Evolutionary conservation across 2,113 vertebrate genomes (phyloP), one percentile per base, ranked within the genome.

Genomic region (Isichthys henryi): DNA sequence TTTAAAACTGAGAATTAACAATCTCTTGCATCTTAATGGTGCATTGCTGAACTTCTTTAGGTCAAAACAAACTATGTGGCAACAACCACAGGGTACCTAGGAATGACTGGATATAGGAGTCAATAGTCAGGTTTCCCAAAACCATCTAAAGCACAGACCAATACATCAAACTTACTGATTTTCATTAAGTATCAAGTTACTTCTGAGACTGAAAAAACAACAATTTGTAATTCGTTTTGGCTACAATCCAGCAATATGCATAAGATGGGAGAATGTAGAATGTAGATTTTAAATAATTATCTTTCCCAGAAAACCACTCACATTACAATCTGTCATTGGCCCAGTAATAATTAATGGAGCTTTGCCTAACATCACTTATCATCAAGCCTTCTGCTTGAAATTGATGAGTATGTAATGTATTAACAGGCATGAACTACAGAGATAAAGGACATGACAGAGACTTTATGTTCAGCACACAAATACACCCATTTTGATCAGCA

Each of bases 201-300:
- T 95, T 92, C 91, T 87, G 85, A 90, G 91, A 89, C 90, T 74
- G 89, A 91, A 88, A 53, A 82, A 66, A 93, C 94, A 96, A 96
- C 95, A 94, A 95, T 96, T 94, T 93, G 93, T 92, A 95, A 96
- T 96, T 95, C 95, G 94, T 94, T 95, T 95, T 93, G 93, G 93
- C 91, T 89, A 93, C 93, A 31, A 8, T 93, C 93, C 92, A 89
- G 92, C 93, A 31, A 45, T 93, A 94, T 93, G 94, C 93, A 95
- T 94, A 92, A 4, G 91, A 90, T 86, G 86, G 92, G 93, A 93
- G 93, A 52, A 94, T 80, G 92, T 92, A 94, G 90, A 90, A 94
- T 89, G 17, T 77, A 93, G 90, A 74, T 89, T 80, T 88, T 45
- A 70, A 91, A 92, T 95, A 95, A 95, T 95, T 94, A 95, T 93